A percentile compares a stretch with the other conserved stretches of the same genome.
These are phyloP conservation scores for Nemopilema nomurai DNA, from an alignment of 30 jellyfish, hydroid and myxozoan species.

Conservation along the genomic window DNA sequence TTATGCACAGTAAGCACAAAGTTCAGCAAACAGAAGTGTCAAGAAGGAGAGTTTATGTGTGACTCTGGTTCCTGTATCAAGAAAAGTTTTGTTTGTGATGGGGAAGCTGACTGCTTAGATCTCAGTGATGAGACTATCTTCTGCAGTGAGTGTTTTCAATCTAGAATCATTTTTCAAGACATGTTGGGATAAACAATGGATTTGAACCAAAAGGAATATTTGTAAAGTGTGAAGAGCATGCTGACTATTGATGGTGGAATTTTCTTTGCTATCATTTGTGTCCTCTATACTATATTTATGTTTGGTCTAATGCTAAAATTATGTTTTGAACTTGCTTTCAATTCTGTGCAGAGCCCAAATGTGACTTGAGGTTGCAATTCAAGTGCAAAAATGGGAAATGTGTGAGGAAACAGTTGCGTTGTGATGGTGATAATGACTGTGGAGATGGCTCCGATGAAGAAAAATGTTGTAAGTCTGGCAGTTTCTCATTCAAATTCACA, in stretches of 20 bases:
- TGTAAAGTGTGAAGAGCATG: neutral
- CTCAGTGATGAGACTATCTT: constrained; percentile 72
- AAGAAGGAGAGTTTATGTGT: constrained; percentile 77
- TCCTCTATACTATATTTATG: no score
- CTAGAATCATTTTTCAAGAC: no score
- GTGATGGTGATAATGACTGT: constrained; percentile 94
- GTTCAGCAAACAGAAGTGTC: constrained; percentile 20
- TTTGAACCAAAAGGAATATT: neutral
- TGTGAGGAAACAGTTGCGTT: constrained; percentile 63
- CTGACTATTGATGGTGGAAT: no score
- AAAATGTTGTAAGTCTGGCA: constrained; percentile 55
- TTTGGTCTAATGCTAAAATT: no score
- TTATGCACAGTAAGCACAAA: constrained; percentile 20
- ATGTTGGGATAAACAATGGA: no score
- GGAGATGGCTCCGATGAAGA: constrained; percentile 89
- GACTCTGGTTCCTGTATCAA: constrained; percentile 74
- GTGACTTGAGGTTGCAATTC: constrained; percentile 48
- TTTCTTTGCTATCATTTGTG: neutral
- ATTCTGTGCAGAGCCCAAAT: constrained; percentile 42
- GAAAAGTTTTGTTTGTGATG: constrained; percentile 92
- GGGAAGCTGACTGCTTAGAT: constrained; percentile 86
- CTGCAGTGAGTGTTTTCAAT: constrained; percentile 76
- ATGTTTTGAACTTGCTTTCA: neutral
- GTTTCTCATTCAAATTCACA: neutral
- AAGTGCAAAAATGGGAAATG: constrained; percentile 70